Conservation (phyloP, 2,888 invertebrate genomes). For the Tetropium fuscum region DNA sequence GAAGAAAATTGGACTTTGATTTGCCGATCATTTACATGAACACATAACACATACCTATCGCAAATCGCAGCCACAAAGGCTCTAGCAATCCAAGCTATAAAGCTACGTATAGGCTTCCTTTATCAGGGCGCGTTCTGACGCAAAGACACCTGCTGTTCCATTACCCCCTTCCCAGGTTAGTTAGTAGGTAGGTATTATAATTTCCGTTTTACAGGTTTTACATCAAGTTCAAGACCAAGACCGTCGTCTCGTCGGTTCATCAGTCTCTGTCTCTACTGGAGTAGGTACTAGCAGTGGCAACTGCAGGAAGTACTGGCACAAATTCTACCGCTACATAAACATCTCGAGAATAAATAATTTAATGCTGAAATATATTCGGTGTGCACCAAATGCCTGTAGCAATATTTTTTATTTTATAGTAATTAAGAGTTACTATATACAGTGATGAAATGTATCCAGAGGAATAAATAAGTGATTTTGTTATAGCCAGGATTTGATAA, state of each 20-base stretch:
- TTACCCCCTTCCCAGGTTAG: conserved; percentile 12
- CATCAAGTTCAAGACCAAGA: conserved; percentile 49
- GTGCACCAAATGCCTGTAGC: conserved; percentile 1
- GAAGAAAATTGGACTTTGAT: too few relatives aligned
- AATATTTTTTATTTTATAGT: neutral
- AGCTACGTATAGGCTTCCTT: too few relatives aligned
- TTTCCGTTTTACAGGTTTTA: conserved; percentile 43
- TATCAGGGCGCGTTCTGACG: conserved; percentile 11
- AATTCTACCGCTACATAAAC: conserved; percentile 33
- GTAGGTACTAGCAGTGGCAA: too few relatives aligned
- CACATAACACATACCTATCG: too few relatives aligned
- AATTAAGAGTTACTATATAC: neutral
- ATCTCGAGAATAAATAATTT: conserved; percentile 18
- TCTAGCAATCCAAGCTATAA: too few relatives aligned
- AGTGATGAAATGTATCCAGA: conserved; percentile 69
- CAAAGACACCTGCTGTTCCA: conserved; percentile 6
- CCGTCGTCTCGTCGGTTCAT: conserved; percentile 36
- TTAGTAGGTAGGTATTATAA: conserved; percentile 17
- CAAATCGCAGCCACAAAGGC: too few relatives aligned
- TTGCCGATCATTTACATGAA: too few relatives aligned
- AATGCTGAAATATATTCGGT: conserved; percentile 14
- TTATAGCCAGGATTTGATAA: neutral
- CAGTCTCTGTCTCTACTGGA: too few relatives aligned
- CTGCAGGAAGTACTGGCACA: too few relatives aligned
- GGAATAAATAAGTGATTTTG: conserved; percentile 73